These are phyloP conservation scores for Enteromius treurensis DNA, from an alignment of 2,797 vertebrate genomes.

Conservation along the genomic window DNA sequence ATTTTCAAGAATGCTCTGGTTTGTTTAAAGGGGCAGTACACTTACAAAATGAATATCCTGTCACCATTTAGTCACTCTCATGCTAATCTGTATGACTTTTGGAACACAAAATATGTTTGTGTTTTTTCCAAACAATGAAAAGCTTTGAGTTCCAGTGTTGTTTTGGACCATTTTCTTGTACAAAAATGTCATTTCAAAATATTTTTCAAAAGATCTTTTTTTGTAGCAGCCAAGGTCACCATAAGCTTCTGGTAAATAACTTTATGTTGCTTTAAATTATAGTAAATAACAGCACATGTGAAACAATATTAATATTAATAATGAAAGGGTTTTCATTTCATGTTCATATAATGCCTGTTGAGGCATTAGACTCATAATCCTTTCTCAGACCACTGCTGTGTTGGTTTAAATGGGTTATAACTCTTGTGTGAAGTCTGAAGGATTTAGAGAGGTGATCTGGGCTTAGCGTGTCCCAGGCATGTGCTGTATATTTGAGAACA, in stretches of 20 bases:
- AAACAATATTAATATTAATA: neutral
- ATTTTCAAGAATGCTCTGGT: neutral
- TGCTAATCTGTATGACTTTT: neutral
- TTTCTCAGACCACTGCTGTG: slow-evolving; percentile 2
- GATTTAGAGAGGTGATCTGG: slow-evolving; percentile 40
- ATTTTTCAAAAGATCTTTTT: neutral
- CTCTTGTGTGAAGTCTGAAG: slow-evolving; percentile 30
- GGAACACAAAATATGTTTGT: too few relatives aligned
- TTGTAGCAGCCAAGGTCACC: neutral
- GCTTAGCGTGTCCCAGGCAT: slow-evolving; percentile 64
- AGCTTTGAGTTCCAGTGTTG: neutral
- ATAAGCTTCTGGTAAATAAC: neutral
- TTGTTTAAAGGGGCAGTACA: neutral
- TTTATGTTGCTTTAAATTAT: neutral
- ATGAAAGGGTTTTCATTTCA: neutral
- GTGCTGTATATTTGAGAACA: slow-evolving; percentile 68
- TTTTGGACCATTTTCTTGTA: neutral
- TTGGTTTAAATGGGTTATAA: slow-evolving; percentile 17
- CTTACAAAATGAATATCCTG: neutral
- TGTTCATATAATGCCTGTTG: slow-evolving; percentile 6
- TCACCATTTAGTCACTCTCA: neutral
- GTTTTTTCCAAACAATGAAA: neutral
- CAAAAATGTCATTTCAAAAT: neutral
- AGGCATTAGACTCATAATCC: slow-evolving; percentile 14
- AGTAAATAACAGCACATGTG: slow-evolving; percentile 5